Conservation (phyloP, 2,797 vertebrate species). For the Fistularia tabacaria region DNA sequence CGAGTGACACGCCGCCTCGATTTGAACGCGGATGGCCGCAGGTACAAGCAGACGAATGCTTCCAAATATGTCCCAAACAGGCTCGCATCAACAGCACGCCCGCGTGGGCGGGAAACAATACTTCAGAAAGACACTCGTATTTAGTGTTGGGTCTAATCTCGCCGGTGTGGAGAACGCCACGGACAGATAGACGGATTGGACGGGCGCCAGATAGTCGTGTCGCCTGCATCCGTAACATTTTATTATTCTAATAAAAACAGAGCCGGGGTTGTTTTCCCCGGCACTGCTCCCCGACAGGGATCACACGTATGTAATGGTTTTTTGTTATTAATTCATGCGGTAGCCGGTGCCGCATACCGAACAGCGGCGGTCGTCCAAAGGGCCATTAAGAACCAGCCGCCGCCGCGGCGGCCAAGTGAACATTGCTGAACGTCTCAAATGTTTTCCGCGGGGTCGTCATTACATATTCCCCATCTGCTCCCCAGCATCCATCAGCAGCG, state of each 20-base stretch:
- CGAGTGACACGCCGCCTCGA: constrained; percentile 56
- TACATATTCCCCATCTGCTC: constrained; percentile 35
- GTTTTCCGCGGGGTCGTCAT: constrained; percentile 38
- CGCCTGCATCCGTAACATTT: constrained; percentile 61
- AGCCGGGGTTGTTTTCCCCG: constrained; percentile 34
- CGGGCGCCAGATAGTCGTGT: constrained; percentile 1
- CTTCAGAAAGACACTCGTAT: not conserved
- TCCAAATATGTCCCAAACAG: constrained; percentile 41
- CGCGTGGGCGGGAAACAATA: constrained; percentile 11
- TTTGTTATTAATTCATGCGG: constrained; percentile 67
- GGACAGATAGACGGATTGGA: too few species aligned
- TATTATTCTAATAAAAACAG: constrained; percentile 45
- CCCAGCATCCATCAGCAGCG: constrained; percentile 43
- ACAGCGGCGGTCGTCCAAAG: constrained; percentile 59
- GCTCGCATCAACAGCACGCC: constrained; percentile 28
- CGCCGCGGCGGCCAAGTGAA: constrained; percentile 36
- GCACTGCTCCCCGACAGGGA: constrained; percentile 42
- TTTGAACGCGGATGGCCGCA: constrained; percentile 41
- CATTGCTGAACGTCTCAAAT: constrained; percentile 44
- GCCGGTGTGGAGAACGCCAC: too few species aligned
- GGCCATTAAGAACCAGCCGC: constrained; percentile 44
- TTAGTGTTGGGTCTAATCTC: constrained; percentile 5
- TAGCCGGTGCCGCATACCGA: constrained; percentile 55
- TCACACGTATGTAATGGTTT: constrained; percentile 66
- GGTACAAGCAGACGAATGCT: constrained; percentile 38